A percentile compares a stretch with the other conserved stretches of the same genome.
Evolutionary conservation across 2,888 invertebrate genomes (phyloP).

Genomic region (Acanthoscelides obtectus): DNA sequence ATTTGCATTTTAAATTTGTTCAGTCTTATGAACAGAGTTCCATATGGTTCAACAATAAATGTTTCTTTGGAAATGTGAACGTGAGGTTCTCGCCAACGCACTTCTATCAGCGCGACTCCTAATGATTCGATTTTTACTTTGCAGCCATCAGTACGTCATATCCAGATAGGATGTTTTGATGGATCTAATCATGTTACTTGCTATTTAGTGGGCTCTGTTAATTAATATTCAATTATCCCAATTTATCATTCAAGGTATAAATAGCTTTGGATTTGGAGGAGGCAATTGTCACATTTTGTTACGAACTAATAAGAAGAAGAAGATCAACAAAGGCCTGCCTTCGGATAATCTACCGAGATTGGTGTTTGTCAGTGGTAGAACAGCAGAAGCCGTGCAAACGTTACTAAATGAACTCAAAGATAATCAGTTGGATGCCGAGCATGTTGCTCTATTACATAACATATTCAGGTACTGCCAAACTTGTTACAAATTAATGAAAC

Average conservation of each 20-base stretch:
- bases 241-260: slow-evolving; percentile 69
- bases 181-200: too few relatives aligned
- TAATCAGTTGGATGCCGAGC: slow-evolving; percentile 37
- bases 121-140: too few relatives aligned
- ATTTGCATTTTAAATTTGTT: too few relatives aligned
- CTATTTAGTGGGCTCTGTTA: too few relatives aligned
- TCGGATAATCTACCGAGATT: slow-evolving; percentile 67
- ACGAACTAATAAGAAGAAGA: slow-evolving; percentile 56
- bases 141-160: too few relatives aligned
- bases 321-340: slow-evolving; percentile 58
- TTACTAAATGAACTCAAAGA: slow-evolving; percentile 62
- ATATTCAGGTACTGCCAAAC: slow-evolving; percentile 27
- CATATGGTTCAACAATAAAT: too few relatives aligned
- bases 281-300: slow-evolving; percentile 73
- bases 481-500: background rate
- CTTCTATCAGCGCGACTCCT: too few relatives aligned
- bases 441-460: slow-evolving; percentile 34
- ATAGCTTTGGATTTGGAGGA: slow-evolving; percentile 93
- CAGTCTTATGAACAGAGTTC: too few relatives aligned
- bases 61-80: too few relatives aligned
- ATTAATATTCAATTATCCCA: too few relatives aligned
- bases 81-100: too few relatives aligned
- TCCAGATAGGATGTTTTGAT: too few relatives aligned
- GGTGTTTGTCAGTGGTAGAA: slow-evolving; percentile 72
- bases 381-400: slow-evolving; percentile 65